Evolutionary conservation across 37 sponge, comb jelly and placozoan species (phyloP).

Genomic region (Eunapius fragilis): DNA sequence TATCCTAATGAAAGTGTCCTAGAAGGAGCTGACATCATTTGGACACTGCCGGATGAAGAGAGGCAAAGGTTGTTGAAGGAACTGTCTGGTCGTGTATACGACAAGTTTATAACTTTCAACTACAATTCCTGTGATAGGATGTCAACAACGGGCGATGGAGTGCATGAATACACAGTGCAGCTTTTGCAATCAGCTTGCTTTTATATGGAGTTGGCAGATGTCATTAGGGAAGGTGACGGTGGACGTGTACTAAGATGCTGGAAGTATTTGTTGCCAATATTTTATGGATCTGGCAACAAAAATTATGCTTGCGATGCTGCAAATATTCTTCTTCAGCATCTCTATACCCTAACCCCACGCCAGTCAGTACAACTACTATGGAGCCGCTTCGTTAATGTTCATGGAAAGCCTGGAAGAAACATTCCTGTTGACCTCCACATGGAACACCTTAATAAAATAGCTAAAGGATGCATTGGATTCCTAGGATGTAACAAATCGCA

Average conservation of each 20-base stretch:
- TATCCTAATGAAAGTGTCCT: neutral
- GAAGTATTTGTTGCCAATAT: conserved; percentile 27
- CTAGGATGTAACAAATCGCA: too few species aligned
- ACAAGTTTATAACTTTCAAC: neutral
- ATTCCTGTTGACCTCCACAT: conserved; percentile 36
- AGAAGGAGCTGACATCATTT: neutral
- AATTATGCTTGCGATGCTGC: conserved; percentile 29
- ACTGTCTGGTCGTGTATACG: conserved; percentile 3
- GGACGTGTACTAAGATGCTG: conserved; percentile 22
- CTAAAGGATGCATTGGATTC: conserved; percentile 39
- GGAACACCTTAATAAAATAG: too few species aligned
- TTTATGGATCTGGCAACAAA: neutral
- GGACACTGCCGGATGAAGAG: neutral
- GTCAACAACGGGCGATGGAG: neutral
- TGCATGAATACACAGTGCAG: conserved; percentile 6
- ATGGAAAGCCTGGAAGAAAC: conserved; percentile 23
- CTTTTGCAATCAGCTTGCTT: conserved; percentile 7
- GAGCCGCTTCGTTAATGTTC: conserved; percentile 29
- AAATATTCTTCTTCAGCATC: conserved; percentile 8
- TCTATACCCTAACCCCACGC: conserved; percentile 30
- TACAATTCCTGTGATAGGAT: neutral
- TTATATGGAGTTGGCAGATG: conserved; percentile 30
- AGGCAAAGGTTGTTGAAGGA: too few species aligned
- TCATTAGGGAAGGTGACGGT: conserved; percentile 37
- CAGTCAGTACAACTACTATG: conserved; percentile 36